Evolutionary conservation across 1,140 invertebrate genomes (phyloP).

Genomic region (Euschistus heros): DNA sequence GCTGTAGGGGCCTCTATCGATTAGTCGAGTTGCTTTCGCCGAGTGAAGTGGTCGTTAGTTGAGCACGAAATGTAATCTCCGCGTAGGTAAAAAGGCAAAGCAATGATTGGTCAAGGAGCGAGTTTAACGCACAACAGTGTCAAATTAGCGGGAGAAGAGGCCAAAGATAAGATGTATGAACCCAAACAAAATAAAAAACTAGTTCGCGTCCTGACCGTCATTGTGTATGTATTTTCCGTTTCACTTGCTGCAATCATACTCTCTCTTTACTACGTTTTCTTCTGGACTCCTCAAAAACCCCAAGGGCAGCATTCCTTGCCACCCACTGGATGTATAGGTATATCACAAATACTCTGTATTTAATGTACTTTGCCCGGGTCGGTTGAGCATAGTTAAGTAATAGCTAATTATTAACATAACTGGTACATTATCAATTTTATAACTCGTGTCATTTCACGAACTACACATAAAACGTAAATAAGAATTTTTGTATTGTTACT

Average conservation of each 20-base stretch:
- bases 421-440: no score
- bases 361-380: no score
- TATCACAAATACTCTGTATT: neutral
- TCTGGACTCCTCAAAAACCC: constrained; percentile 70
- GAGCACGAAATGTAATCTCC: neutral
- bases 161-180: constrained; percentile 64
- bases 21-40: neutral
- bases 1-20: neutral
- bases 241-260: constrained; percentile 89
- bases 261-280: constrained; percentile 89
- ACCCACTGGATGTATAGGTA: constrained; percentile 21
- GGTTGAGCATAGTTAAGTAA: no score
- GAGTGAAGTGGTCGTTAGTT: neutral
- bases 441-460: no score
- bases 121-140: constrained; percentile 24
- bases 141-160: constrained; percentile 41
- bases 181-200: constrained; percentile 67
- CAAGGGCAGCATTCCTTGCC: constrained; percentile 16
- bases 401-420: no score
- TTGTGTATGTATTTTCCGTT: constrained; percentile 90
- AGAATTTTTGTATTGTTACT: no score
- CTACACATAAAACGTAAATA: no score
- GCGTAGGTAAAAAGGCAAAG: neutral
- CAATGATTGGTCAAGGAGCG: constrained; percentile 19
- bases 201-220: constrained; percentile 84